A percentile compares a stretch with the other conserved stretches of the same genome.
Evolutionary conservation across 1,140 invertebrate genomes (phyloP).

Genomic region (Stenopsyche tienmushanensis): DNA sequence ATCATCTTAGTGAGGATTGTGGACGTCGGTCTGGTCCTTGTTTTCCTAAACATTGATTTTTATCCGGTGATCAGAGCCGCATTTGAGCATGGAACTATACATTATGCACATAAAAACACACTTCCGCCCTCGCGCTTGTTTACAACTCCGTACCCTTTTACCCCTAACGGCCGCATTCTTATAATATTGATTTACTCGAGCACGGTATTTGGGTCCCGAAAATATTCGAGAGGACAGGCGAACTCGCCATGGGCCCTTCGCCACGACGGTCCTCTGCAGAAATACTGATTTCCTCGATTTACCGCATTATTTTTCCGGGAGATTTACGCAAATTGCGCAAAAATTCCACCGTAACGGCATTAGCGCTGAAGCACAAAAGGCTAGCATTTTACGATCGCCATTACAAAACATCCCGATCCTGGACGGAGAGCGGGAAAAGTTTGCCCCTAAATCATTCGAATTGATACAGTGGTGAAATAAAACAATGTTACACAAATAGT

Average conservation of each 20-base stretch:
- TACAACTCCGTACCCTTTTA: background rate
- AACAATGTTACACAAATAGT: conserved; percentile 7
- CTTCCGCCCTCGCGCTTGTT: background rate
- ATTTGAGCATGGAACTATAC: too few species aligned
- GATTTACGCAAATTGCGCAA: background rate
- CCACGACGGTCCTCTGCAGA: background rate
- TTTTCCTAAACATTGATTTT: too few species aligned
- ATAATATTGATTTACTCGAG: background rate
- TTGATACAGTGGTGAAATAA: conserved; percentile 22
- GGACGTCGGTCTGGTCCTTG: too few species aligned
- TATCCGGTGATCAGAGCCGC: too few species aligned
- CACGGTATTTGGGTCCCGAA: background rate
- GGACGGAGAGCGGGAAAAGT: background rate
- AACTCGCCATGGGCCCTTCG: background rate
- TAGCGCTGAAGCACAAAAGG: background rate
- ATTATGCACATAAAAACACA: background rate
- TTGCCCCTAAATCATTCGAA: conserved; percentile 21
- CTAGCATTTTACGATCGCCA: background rate
- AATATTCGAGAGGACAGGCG: background rate
- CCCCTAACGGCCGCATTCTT: background rate
- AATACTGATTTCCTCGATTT: conserved; percentile 18
- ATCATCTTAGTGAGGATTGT: too few species aligned
- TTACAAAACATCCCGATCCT: background rate
- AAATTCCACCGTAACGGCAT: background rate
- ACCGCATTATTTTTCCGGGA: background rate